Conservation (phyloP, 2,888 invertebrate species). For the Chrysomela aeneicollis region DNA sequence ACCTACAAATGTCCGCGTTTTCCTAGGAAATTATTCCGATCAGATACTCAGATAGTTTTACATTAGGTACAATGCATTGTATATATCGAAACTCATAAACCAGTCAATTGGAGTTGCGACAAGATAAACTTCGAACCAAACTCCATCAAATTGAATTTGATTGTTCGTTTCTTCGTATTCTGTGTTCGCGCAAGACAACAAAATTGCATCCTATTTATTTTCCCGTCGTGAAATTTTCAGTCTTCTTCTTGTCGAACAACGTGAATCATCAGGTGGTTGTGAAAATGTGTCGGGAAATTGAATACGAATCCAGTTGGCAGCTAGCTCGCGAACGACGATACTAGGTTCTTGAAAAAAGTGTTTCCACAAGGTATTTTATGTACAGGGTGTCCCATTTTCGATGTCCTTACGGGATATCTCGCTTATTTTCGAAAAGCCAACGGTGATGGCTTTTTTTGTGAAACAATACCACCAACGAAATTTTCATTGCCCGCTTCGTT, state of each 20-base stretch:
- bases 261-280: slow-evolving; percentile 34
- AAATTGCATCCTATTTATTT: slow-evolving; percentile 19
- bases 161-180: slow-evolving; percentile 13
- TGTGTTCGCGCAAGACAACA: slow-evolving; percentile 31
- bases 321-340: slow-evolving; percentile 13
- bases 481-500: no score
- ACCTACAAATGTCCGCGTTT: no score
- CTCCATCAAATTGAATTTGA: slow-evolving; percentile 3
- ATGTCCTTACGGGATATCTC: no score
- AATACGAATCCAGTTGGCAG: slow-evolving; percentile 15
- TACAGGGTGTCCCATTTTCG: no score
- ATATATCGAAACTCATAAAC: background rate
- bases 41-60: no score
- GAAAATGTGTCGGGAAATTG: slow-evolving; percentile 17
- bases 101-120: background rate
- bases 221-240: slow-evolving; percentile 26
- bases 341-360: slow-evolving; percentile 14
- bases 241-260: slow-evolving; percentile 31
- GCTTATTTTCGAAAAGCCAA: no score
- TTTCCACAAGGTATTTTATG: no score
- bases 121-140: background rate
- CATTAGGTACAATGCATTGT: no score
- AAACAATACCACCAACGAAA: no score
- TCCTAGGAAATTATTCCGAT: no score
- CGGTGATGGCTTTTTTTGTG: no score